A percentile compares a stretch with the other conserved stretches of the same genome.
These are phyloP conservation scores for Koerneria pararmatus DNA, from an alignment of 2,888 invertebrate species.

Conservation along the genomic window DNA sequence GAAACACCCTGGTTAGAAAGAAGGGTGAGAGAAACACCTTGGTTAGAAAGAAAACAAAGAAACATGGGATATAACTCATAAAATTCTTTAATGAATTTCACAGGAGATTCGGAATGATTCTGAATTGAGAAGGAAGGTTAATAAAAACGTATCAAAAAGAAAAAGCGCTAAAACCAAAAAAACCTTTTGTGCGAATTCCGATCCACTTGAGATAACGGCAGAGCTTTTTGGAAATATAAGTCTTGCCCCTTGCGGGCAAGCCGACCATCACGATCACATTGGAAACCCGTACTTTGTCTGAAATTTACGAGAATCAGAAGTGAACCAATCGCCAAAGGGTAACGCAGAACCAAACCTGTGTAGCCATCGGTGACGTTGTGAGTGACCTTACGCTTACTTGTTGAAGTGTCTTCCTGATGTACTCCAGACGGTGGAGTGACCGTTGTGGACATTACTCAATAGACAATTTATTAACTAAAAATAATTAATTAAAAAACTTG, in stretches of 20 bases:
- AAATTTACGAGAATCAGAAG: conserved; percentile 2
- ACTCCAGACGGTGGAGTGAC: too few species aligned
- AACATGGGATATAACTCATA: too few species aligned
- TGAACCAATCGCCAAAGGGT: too few species aligned
- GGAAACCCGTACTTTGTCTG: conserved; percentile 65
- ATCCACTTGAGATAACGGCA: conserved; percentile 99
- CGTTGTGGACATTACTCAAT: too few species aligned
- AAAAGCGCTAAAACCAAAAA: not conserved
- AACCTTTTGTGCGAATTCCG: conserved; percentile 79
- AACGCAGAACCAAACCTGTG: conserved; percentile 6
- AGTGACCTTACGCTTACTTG: conserved; percentile 20
- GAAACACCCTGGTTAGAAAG: too few species aligned
- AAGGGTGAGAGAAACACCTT: too few species aligned
- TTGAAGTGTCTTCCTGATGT: too few species aligned
- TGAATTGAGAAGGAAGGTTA: too few species aligned
- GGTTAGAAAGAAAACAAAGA: too few species aligned
- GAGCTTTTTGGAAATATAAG: conserved; percentile 96
- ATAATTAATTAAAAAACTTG: too few species aligned
- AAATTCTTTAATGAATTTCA: not conserved
- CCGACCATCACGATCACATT: conserved; percentile 99
- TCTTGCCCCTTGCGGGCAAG: conserved; percentile 94
- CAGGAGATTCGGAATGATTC: not conserved
- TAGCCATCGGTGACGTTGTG: conserved; percentile 15
- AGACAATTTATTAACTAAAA: too few species aligned
- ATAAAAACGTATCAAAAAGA: too few species aligned